Conservation (phyloP, 2,113 vertebrate genomes). For the Pimephales promelas region DNA sequence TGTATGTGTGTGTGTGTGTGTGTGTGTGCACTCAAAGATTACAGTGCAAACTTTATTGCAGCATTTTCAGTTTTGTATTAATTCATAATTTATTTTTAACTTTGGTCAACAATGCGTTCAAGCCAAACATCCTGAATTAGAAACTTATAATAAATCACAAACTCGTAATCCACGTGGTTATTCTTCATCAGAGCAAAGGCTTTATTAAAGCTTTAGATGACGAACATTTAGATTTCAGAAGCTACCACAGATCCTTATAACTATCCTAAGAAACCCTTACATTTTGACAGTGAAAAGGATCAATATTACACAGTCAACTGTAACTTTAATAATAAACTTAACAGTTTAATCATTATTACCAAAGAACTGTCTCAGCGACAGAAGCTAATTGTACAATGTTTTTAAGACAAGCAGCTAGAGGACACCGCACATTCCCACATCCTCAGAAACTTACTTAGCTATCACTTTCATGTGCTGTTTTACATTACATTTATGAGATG, state of each 20-base stretch:
- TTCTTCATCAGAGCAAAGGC: neutral
- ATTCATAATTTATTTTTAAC: neutral
- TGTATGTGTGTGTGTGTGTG: too few relatives aligned
- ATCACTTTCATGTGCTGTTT: conserved; percentile 9
- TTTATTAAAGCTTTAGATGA: conserved; percentile 16
- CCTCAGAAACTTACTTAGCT: neutral
- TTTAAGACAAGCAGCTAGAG: neutral
- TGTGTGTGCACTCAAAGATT: neutral
- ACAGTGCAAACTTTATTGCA: conserved; percentile 11
- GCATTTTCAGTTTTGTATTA: conserved; percentile 3
- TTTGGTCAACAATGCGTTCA: neutral
- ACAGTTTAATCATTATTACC: neutral
- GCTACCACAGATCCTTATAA: conserved; percentile 16
- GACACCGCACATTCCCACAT: neutral
- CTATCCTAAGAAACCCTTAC: conserved; percentile 21
- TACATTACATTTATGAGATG: neutral
- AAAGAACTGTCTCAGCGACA: neutral
- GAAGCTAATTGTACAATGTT: neutral
- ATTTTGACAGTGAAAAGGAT: neutral
- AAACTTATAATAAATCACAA: neutral
- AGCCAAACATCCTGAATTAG: neutral
- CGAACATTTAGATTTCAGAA: neutral
- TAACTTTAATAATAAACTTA: neutral
- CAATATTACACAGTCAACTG: neutral
- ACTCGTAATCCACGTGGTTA: neutral